Base-by-base conservation (phyloP, 2,888 invertebrate species). In the Parnassius glacialis region DNA sequence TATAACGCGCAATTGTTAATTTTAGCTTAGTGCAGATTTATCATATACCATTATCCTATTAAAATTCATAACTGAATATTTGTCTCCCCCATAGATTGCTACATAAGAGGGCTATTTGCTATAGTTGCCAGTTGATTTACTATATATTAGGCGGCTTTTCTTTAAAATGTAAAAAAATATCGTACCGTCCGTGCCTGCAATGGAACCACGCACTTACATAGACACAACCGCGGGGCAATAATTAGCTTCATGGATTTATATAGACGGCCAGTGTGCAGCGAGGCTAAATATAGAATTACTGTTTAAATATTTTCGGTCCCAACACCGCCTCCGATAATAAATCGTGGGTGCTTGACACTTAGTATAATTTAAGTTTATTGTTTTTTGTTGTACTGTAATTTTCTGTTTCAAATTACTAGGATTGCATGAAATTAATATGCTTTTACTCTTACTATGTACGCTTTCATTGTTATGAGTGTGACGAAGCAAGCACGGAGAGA, bases 191-290 rank as follows among this genome's bases (percentile, higher is more conserved):
- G 25, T 20, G 10, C 13, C n/a, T 11, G 43, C 62, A 74, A 71
- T 79, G 83, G 71, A 79, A 63, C 73, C 69, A 12, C 44, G 43
- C 58, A 34, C 10, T 45, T 34, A 69, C 68, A 75, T 79, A 80
- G 76, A 72, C 67, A 74, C 67, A 70, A 81, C 80, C 83, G 73
- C 67, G 68, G 73, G 85, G 78, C 69, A 82, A 84, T 84, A 86
- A 88, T 88, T 86, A 87, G 83, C 74, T 67, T 70, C 72, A 78
- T 75, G 76, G 85, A 88, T 87, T 87, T 87, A 87, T 83, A 72
- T 76, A 70, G 71, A 73, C 72, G 73, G 72, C 72, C 66, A 70
- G 68, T 70, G 68, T 71, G 74, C 74, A 74, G 70, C 71, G 67
- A 69, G 72, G 74, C 77, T 78, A 79, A 73, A 78, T 79, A 74